Percentiles rank a stretch among this genome's conserved stretches.
phyloP scores from a whole-genome alignment of 2,888 invertebrate species.

The Automeris io region DNA sequence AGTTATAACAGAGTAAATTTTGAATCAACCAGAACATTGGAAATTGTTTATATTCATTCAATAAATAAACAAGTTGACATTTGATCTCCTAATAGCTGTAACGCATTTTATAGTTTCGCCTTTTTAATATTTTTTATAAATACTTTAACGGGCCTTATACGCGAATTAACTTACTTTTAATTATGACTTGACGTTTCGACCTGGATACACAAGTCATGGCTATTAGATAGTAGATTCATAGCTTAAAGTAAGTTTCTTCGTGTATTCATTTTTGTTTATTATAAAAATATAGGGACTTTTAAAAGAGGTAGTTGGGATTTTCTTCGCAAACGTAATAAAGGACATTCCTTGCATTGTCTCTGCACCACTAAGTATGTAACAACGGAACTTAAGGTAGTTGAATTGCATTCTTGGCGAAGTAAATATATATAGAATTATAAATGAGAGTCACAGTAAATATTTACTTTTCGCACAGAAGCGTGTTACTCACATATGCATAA shows the following conservation, averaged over 20 bases:
- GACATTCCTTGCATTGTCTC: not conserved
- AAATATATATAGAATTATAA: not conserved
- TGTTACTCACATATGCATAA: not conserved
- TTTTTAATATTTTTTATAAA: too few relatives aligned
- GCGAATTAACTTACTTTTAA: too few relatives aligned
- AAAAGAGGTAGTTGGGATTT: not conserved
- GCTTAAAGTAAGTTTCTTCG: too few relatives aligned
- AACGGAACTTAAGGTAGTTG: constrained; percentile 1
- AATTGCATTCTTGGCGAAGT: constrained; percentile 2
- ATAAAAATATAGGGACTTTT: not conserved
- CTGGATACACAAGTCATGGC: too few relatives aligned
- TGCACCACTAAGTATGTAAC: constrained; percentile 1
- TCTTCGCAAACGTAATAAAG: constrained; percentile 1
- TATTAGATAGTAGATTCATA: too few relatives aligned
- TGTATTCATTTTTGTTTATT: not conserved
- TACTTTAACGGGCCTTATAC: not conserved
- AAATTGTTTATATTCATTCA: too few relatives aligned
- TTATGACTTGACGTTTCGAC: too few relatives aligned
- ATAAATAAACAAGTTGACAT: too few relatives aligned
- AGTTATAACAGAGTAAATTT: too few relatives aligned
- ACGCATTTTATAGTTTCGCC: too few relatives aligned
- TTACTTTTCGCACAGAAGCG: not conserved
- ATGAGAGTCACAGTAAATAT: not conserved
- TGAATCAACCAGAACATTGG: too few relatives aligned
- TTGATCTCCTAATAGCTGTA: too few relatives aligned